Evolutionary conservation across 2,888 invertebrate genomes (phyloP).

Genomic region (Lysandra coridon): DNA sequence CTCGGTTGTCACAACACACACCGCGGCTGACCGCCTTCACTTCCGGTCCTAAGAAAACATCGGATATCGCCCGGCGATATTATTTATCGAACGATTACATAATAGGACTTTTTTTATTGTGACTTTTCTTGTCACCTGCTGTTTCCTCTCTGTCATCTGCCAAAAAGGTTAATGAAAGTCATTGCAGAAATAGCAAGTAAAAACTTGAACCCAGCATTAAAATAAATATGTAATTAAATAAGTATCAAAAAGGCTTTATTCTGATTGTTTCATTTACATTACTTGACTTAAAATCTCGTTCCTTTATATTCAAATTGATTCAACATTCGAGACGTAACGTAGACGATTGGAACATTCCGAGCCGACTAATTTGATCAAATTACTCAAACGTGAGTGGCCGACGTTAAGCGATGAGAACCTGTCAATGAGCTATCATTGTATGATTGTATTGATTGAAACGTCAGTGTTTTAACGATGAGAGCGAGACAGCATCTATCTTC

Average conservation of each 20-base stretch:
- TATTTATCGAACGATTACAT: background rate
- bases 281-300: too few species aligned
- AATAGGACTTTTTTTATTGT: too few species aligned
- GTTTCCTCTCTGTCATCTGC: too few species aligned
- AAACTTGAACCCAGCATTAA: too few species aligned
- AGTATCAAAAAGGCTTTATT: too few species aligned
- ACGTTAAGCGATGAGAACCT: background rate
- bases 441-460: conserved; percentile 5
- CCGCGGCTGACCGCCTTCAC: background rate
- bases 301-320: background rate
- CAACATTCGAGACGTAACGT: background rate
- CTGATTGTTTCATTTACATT: too few species aligned
- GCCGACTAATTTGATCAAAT: background rate
- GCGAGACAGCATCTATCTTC: background rate
- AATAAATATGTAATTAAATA: too few species aligned
- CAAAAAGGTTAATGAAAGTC: too few species aligned
- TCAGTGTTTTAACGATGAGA: conserved; percentile 2
- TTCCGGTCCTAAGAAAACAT: conserved; percentile 20
- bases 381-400: conserved; percentile 5
- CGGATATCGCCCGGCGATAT: background rate
- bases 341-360: background rate
- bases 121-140: too few species aligned
- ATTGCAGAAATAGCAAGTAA: too few species aligned
- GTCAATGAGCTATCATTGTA: background rate
- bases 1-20: background rate